Evolutionary conservation across 2,888 invertebrate species (phyloP).

Genomic region (Carterocephalus palaemon): DNA sequence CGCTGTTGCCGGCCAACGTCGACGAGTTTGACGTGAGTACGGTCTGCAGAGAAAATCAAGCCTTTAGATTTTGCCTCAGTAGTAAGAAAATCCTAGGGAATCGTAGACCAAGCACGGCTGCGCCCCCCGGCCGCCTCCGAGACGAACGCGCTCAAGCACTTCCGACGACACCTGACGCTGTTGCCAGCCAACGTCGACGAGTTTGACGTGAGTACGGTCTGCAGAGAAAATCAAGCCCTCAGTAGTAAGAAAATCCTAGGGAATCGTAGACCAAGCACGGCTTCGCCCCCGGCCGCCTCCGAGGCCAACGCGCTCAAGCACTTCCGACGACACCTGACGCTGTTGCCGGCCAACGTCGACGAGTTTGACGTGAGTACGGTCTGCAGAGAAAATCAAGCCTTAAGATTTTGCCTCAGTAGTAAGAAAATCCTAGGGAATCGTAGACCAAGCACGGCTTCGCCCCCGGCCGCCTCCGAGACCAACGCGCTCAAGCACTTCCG

Average conservation of each 20-base stretch:
- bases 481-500: conserved; percentile 92
- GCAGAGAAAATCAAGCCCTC: no score
- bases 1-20: conserved; percentile 82
- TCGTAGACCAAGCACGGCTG: no score
- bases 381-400: no score
- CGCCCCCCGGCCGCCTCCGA: conserved; percentile 92
- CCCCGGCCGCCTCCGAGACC: conserved; percentile 91
- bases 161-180: conserved; percentile 85
- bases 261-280: no score
- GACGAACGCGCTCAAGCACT: conserved; percentile 90
- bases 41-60: no score
- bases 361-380: conserved; percentile 83
- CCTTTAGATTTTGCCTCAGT: no score
- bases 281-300: conserved; percentile 91
- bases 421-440: no score
- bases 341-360: conserved; percentile 81
- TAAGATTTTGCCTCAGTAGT: no score
- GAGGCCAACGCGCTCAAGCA: conserved; percentile 93
- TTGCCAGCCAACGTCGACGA: conserved; percentile 83
- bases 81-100: no score
- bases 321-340: conserved; percentile 85
- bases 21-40: conserved; percentile 83
- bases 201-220: conserved; percentile 81
- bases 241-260: no score
- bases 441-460: no score